A percentile compares a stretch with the other conserved stretches of the same genome.
These are phyloP conservation scores for Aporophyla nigra DNA, from an alignment of 2,888 invertebrate species.

Conservation along the genomic window DNA sequence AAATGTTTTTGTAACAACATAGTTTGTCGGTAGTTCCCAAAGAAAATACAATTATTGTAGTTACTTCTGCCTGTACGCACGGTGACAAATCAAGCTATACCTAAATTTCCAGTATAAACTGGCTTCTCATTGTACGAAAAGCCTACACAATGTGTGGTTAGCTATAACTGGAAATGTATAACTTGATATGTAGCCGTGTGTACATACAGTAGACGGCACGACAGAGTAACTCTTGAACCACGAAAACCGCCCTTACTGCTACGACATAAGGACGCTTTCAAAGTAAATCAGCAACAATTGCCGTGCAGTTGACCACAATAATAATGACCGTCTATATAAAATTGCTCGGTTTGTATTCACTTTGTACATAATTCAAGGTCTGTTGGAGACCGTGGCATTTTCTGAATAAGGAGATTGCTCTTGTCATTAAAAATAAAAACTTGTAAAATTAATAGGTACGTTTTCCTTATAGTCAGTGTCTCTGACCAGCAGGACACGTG, in stretches of 20 bases:
- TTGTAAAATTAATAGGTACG: neutral
- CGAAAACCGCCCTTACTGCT: neutral
- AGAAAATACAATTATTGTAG: neutral
- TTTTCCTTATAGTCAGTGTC: constrained; percentile 24
- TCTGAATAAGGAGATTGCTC: neutral
- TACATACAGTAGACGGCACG: neutral
- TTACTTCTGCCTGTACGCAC: neutral
- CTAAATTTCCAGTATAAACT: too few species aligned
- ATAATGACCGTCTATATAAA: constrained; percentile 38
- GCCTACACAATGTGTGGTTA: too few species aligned
- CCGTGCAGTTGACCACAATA: neutral
- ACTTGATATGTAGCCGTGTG: too few species aligned
- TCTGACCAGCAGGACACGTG: too few species aligned
- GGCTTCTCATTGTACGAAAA: too few species aligned
- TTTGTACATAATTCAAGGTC: constrained; percentile 43
- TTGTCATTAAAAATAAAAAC: constrained; percentile 9
- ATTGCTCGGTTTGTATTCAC: constrained; percentile 21
- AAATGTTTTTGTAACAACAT: neutral
- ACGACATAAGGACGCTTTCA: neutral
- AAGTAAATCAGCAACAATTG: neutral
- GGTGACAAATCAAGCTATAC: too few species aligned
- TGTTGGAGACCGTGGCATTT: constrained; percentile 31
- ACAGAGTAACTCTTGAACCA: neutral
- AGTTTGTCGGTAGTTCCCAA: neutral
- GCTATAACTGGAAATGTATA: too few species aligned